Evolutionary conservation across 2,888 invertebrate genomes (phyloP).

Genomic region (Ennomos erosarius): DNA sequence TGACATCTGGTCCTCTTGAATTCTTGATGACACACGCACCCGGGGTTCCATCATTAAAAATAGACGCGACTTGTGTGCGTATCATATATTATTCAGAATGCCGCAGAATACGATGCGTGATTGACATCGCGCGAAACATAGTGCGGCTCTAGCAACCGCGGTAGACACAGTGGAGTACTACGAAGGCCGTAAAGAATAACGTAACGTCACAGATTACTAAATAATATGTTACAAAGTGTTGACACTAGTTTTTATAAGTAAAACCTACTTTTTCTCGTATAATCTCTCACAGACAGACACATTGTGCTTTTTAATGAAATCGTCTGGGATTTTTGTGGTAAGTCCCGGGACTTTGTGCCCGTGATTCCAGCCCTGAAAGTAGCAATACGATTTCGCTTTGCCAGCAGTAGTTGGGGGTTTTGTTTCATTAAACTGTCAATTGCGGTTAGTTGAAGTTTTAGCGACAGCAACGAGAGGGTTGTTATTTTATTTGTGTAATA

Average conservation of each 20-base stretch:
- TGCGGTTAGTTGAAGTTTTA: conserved; percentile 23
- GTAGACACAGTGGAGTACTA: not conserved
- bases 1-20: conserved; percentile 41
- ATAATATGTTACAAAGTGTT: too few relatives aligned
- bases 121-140: conserved; percentile 44
- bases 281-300: conserved; percentile 16
- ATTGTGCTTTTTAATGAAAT: conserved; percentile 34
- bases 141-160: not conserved
- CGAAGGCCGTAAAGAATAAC: too few relatives aligned
- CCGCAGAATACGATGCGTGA: conserved; percentile 51
- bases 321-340: conserved; percentile 30
- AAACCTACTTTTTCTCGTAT: conserved; percentile 22
- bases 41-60: conserved; percentile 50
- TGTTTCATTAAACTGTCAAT: conserved; percentile 39
- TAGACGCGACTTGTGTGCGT: conserved; percentile 43
- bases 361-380: conserved; percentile 23
- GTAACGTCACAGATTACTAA: too few relatives aligned
- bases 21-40: conserved; percentile 41
- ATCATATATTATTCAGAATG: conserved; percentile 47
- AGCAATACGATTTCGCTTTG: conserved; percentile 30
- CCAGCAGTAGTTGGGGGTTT: conserved; percentile 34
- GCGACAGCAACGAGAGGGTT: conserved; percentile 3
- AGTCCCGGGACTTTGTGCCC: conserved; percentile 26
- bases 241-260: conserved; percentile 13
- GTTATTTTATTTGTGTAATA: too few relatives aligned